These are phyloP conservation scores for Panzeria rudis DNA, from an alignment of 2,888 invertebrate species.

Conservation along the genomic window DNA sequence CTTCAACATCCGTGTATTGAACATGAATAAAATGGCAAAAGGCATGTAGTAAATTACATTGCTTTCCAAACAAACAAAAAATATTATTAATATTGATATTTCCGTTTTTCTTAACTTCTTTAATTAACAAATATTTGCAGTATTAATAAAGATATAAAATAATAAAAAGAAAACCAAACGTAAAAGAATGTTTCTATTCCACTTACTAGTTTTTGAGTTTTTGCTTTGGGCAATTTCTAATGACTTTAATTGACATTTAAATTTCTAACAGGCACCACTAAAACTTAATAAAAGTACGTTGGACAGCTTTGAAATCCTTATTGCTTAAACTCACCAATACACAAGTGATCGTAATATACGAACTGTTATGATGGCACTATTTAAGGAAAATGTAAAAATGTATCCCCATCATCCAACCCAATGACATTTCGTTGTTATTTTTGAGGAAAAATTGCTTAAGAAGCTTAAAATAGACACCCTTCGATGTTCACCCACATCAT, in stretches of 20 bases:
- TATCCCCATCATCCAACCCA: conserved; percentile 19
- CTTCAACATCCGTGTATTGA: neutral
- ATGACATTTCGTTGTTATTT: conserved; percentile 44
- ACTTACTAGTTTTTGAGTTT: neutral
- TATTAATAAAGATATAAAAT: conserved; percentile 2
- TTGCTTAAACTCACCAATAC: conserved; percentile 6
- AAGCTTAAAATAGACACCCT: neutral
- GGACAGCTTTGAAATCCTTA: conserved; percentile 8
- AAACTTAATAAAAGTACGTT: conserved; percentile 36
- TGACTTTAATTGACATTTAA: conserved; percentile 55
- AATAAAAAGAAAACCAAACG: conserved; percentile 1
- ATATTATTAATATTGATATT: conserved; percentile 23
- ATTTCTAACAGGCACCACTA: conserved; percentile 32
- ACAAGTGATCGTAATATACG: neutral
- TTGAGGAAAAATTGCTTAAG: conserved; percentile 16
- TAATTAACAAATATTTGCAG: neutral
- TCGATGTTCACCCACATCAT: conserved; percentile 11
- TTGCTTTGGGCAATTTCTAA: conserved; percentile 4
- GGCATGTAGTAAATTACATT: no score
- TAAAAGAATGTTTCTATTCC: neutral
- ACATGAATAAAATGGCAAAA: conserved; percentile 2
- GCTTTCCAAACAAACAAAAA: neutral
- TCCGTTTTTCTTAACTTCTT: conserved; percentile 1
- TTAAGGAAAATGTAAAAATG: neutral
- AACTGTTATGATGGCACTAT: neutral